Conservation (phyloP, 2,888 invertebrate genomes). For the Cremastinae sp. region DNA sequence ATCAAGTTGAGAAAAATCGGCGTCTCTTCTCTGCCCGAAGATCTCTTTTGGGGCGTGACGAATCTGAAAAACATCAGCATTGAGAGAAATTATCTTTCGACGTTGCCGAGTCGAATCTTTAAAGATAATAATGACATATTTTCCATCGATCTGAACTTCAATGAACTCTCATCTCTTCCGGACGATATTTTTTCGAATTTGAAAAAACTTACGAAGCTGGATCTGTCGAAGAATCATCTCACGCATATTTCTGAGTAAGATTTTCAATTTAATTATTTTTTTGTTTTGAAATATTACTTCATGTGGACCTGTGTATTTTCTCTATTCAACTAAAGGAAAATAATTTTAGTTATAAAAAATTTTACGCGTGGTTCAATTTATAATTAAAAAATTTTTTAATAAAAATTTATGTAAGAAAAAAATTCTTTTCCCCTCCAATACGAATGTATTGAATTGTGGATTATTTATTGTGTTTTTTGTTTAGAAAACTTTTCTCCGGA, state of each 20-base stretch:
- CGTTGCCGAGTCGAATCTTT: slow-evolving; percentile 84
- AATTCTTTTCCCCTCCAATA: too few relatives aligned
- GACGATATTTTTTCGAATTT: slow-evolving; percentile 83
- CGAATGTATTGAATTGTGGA: too few relatives aligned
- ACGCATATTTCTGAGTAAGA: slow-evolving; percentile 83
- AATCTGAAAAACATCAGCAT: slow-evolving; percentile 84
- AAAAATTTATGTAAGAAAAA: too few relatives aligned
- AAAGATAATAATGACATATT: slow-evolving; percentile 84
- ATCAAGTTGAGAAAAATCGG: slow-evolving; percentile 83
- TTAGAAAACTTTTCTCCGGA: slow-evolving; percentile 78
- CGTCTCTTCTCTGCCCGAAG: slow-evolving; percentile 82
- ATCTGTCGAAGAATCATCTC: slow-evolving; percentile 85
- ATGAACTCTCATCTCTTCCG: slow-evolving; percentile 83
- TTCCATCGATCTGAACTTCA: slow-evolving; percentile 85
- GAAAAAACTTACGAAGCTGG: slow-evolving; percentile 82
- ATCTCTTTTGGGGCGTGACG: slow-evolving; percentile 84
- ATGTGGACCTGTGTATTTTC: slow-evolving; percentile 74
- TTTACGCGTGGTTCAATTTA: too few relatives aligned
- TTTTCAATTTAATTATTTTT: slow-evolving; percentile 65
- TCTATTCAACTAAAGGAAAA: too few relatives aligned
- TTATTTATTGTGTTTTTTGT: slow-evolving; percentile 59
- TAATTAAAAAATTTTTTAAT: too few relatives aligned
- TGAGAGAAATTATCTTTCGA: slow-evolving; percentile 80
- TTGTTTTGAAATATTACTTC: slow-evolving; percentile 84
- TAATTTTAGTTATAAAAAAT: too few relatives aligned